These are phyloP conservation scores for Seriola aureovittata DNA, from an alignment of 2,113 vertebrate species.

Conservation along the genomic window DNA sequence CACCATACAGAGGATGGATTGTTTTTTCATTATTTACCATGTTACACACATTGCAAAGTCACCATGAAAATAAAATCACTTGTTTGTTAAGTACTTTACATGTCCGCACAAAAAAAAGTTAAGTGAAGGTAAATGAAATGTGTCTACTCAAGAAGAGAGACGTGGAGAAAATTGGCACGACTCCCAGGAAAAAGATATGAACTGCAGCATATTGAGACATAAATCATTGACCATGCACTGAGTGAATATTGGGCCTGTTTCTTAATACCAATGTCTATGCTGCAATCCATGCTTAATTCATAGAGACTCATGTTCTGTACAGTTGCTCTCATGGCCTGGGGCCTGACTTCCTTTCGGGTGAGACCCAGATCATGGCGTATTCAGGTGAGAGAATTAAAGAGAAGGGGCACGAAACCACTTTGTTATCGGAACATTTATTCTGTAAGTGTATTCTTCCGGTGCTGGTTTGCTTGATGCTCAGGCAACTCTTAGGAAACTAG, in stretches of 20 bases:
- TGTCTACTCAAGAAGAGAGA: slow-evolving; percentile 23
- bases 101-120: slow-evolving; percentile 10
- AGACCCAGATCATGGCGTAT: background rate
- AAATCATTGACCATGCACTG: slow-evolving; percentile 23
- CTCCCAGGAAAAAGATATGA: slow-evolving; percentile 16
- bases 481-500: background rate
- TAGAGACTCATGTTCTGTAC: background rate
- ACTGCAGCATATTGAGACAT: slow-evolving; percentile 30
- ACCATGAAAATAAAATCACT: background rate
- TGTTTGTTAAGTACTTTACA: slow-evolving; percentile 17
- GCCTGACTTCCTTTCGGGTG: background rate
- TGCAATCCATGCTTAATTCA: slow-evolving; percentile 30
- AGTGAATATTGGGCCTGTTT: background rate
- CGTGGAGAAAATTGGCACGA: slow-evolving; percentile 13
- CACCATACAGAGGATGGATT: background rate
- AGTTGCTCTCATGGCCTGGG: slow-evolving; percentile 3
- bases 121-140: slow-evolving; percentile 28
- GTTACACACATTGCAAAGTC: background rate
- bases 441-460: background rate
- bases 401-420: too few relatives aligned
- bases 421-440: background rate
- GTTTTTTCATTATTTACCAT: slow-evolving; percentile 19
- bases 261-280: background rate
- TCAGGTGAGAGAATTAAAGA: background rate
- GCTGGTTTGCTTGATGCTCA: background rate